Evolutionary conservation across 2,113 vertebrate species (phyloP), one percentile per base, ranked within the genome.

Genomic region (Cryptomyrus ogoouensis): DNA sequence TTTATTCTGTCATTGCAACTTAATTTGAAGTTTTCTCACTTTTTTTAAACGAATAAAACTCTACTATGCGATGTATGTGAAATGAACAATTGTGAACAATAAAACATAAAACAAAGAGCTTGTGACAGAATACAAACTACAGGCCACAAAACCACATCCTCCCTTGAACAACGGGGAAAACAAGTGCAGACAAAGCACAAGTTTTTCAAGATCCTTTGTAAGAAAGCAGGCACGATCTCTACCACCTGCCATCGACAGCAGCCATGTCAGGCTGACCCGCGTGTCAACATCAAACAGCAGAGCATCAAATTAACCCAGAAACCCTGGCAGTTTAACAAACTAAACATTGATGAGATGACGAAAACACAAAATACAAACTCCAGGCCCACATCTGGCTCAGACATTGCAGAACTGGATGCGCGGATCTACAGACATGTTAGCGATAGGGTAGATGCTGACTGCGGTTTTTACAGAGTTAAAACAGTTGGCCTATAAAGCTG

Each of bases 61-160:
- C 4, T 39, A 77, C 6, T 21, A 19, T 42, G 17, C 1, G 21
- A 39, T 52, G 10, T 39, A 52, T 31, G 31, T 19, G 80, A 46
- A 87, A 56, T 31, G 39, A 42, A 39, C 42, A 62, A 10, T 70
- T 19, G 24, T 31, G 27, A 50, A 87, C 84, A 49, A 27, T 46
- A 52, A 62, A 88, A 3, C 58, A 58, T 46, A 52, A 46, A 80
- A 15, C 58, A 58, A 87, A 88, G 12, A 3, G 66, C 35, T 46
- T 88, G 35, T 27, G 27, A 42, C 42, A 17, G 44, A 50, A 35
- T 83, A 47, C 6, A 35, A 15, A 62, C 39, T 77, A 13, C 50
- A 9, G 53, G 74, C 87, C 70, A 84, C 87, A 90, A 84, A 90
- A 42, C 89, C 87, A 90, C 90, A 50, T 88, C 90, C 90, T 62